Percentiles rank a stretch among this genome's conserved stretches.
phyloP scores from a whole-genome alignment of 2,888 invertebrate species.

The Drosophila heteroneura region DNA sequence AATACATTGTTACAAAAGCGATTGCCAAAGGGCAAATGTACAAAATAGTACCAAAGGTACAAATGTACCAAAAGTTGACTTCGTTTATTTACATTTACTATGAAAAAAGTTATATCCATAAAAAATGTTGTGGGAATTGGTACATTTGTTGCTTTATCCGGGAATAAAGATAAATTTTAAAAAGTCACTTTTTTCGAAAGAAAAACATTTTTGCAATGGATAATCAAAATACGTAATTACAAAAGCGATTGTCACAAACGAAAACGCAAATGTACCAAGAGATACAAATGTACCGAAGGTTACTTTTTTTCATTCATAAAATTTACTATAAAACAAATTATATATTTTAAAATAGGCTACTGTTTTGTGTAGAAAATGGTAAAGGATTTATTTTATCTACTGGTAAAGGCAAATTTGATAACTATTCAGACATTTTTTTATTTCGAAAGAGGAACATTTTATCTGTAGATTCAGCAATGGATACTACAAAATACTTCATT shows the following conservation, averaged over 20 bases:
- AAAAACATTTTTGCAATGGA: no score
- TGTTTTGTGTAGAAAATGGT: not conserved
- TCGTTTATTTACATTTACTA: not conserved
- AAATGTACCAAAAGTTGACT: not conserved
- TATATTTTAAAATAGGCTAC: no score
- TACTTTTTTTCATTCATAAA: no score
- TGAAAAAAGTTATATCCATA: not conserved
- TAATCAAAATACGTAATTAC: no score
- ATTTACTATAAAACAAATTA: no score
- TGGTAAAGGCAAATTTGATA: not conserved
- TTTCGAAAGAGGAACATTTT: not conserved
- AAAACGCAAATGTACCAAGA: no score
- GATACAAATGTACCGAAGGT: no score
- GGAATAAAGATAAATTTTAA: no score
- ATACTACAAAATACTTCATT: not conserved
- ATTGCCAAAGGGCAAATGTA: not conserved
- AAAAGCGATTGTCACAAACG: no score
- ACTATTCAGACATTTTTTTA: not conserved
- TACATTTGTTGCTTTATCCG: no score
- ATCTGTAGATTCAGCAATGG: not conserved
- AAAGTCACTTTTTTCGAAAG: no score
- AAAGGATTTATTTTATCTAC: not conserved
- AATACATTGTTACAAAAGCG: no score
- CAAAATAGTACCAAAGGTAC: not conserved
- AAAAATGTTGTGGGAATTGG: not conserved